Base-by-base conservation (phyloP, 2,888 invertebrate genomes). In the Neria commutata region DNA sequence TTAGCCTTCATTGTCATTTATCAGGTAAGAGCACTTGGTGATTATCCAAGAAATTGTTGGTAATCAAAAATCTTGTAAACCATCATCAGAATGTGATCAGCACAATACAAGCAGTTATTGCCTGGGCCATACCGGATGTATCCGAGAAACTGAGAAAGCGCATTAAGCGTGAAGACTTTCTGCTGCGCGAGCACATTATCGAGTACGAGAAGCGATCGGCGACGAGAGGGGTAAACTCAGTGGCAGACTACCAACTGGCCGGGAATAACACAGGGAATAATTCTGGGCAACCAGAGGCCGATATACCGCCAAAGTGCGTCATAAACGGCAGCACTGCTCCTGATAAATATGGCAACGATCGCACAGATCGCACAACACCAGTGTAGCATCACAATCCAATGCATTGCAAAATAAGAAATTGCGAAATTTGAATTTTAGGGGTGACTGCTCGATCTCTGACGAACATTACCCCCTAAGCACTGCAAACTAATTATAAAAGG, bases 71-170 rank as follows among this genome's bases (percentile, higher is more conserved):
- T 21, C 21, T 4, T 17, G 10, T 29, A 5, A 26, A 11, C n/a
- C 11, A 10, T 48, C 74, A 79, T n/a, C 77, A 92, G 88, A 92
- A 93, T 79, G 79, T 91, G 14, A 91, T 93, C 29, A 86, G 88
- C 42, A 82, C 91, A 58, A 82, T 91, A 51, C 89, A 91, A 64
- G 88, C 89, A 67, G 79, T 87, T 8, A 86, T 92, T 3, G 88
- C 90, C 56, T 92, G 90, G 89, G 81, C 89, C 19, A 90, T 93
- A 66, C 91, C 93, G 0, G 92, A 92, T 75, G 84, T 89, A 40
- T 90, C 92, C 0, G 84, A 85, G 33, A 86, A 88, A 73, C 81
- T 94, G 54, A 84, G 86, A 55, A 88, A 91, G 69, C 86, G 87
- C 71, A 89, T 91, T 26, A 87, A 89, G 64, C 85, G 88, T 23